phyloP scores from a whole-genome alignment of 1,140 invertebrate genomes.

The Babylonia areolata region DNA sequence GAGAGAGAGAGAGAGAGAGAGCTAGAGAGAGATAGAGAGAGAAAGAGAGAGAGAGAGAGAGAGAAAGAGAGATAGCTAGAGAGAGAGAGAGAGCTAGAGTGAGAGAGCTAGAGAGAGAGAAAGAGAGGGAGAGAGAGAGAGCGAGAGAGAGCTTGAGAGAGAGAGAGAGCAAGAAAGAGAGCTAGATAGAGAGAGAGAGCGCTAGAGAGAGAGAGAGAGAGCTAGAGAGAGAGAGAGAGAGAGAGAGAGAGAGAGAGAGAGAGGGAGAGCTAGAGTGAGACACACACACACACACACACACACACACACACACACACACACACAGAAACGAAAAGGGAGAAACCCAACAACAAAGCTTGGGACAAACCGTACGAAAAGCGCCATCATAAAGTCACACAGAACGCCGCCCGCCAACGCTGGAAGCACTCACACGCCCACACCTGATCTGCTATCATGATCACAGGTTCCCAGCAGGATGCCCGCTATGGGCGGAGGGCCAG shows the following conservation, averaged over 20 bases:
- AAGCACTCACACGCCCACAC: no score
- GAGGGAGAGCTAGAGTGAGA: neutral
- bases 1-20: neutral
- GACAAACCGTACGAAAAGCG: no score
- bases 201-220: neutral
- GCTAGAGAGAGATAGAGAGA: neutral
- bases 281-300: neutral
- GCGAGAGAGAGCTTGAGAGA: neutral
- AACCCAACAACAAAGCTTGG: neutral
- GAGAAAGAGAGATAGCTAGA: neutral
- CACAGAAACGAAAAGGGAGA: neutral
- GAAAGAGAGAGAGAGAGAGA: neutral
- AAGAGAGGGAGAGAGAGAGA: neutral
- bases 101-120: neutral
- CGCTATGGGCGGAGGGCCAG: neutral
- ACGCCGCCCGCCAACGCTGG: no score
- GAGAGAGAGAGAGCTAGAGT: neutral
- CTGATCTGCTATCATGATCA: no score
- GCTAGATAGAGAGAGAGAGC: neutral
- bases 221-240: neutral
- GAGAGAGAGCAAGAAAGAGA: neutral
- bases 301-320: neutral
- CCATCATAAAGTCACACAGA: no score
- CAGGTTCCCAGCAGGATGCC: neutral
- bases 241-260: conserved; percentile 1